Conservation (phyloP, 2,113 vertebrate species). For the Nibea coibor region DNA sequence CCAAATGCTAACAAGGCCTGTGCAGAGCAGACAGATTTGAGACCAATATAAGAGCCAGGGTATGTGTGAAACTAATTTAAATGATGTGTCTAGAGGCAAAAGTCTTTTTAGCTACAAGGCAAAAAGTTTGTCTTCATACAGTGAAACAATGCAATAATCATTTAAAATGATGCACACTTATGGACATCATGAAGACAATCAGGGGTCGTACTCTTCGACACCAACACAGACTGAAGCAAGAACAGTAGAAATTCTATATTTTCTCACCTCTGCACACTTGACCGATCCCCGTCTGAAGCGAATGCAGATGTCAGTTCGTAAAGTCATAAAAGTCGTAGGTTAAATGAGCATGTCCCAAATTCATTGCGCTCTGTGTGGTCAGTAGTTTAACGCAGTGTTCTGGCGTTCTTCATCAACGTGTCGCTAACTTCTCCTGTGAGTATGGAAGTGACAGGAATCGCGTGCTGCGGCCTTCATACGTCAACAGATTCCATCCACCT, state of each 20-base stretch:
- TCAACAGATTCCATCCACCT: too few relatives aligned
- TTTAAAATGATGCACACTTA: not conserved
- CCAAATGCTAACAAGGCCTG: not conserved
- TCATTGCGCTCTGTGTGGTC: too few relatives aligned
- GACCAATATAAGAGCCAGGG: not conserved
- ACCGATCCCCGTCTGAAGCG: too few relatives aligned
- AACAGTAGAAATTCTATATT: too few relatives aligned
- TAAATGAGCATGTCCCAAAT: too few relatives aligned
- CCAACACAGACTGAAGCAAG: too few relatives aligned
- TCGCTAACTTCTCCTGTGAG: too few relatives aligned
- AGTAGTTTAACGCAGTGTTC: not conserved
- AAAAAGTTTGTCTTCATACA: not conserved
- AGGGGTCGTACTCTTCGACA: not conserved
- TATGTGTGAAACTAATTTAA: not conserved
- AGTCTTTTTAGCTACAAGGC: not conserved
- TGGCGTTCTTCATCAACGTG: not conserved
- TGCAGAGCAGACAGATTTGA: not conserved
- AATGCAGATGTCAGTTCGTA: too few relatives aligned
- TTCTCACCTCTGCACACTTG: too few relatives aligned
- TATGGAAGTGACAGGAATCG: too few relatives aligned
- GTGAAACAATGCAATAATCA: not conserved
- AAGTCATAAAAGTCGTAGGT: too few relatives aligned
- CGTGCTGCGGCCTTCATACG: too few relatives aligned
- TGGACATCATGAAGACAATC: not conserved
- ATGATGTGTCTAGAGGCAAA: not conserved